Conservation (phyloP, 2,888 invertebrate genomes). For the Willowsia nigromaculata region DNA sequence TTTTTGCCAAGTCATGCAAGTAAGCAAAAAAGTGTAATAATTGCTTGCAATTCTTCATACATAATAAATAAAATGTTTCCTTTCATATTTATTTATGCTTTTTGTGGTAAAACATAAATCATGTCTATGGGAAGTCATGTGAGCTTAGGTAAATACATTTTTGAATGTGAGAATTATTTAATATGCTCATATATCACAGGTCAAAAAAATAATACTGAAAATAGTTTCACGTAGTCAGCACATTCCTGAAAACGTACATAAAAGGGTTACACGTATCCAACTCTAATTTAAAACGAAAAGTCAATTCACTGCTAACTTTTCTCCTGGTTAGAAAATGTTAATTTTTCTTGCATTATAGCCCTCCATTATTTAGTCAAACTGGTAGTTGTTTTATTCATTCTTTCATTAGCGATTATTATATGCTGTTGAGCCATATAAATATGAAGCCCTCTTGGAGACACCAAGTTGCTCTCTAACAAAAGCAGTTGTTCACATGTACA, state of each 20-base stretch:
- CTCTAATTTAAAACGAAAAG: no score
- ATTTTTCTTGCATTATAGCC: neutral
- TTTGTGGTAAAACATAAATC: slow-evolving; percentile 26
- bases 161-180: neutral
- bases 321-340: neutral
- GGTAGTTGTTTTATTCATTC: neutral
- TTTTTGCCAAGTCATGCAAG: neutral
- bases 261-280: no score
- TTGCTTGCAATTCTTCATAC: slow-evolving; percentile 22
- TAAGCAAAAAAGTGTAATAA: slow-evolving; percentile 38
- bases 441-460: neutral
- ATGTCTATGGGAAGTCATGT: neutral
- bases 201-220: no score
- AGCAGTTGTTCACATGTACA: neutral
- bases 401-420: neutral
- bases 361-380: neutral
- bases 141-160: slow-evolving; percentile 20
- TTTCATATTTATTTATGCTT: slow-evolving; percentile 26
- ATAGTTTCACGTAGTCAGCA: no score
- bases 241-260: no score
- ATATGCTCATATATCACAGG: slow-evolving; percentile 1
- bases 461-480: no score
- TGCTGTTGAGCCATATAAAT: neutral
- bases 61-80: neutral
- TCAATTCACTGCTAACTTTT: no score